Evolutionary conservation across 2,797 vertebrate genomes (phyloP).

Genomic region (Anguilla pacifica): DNA sequence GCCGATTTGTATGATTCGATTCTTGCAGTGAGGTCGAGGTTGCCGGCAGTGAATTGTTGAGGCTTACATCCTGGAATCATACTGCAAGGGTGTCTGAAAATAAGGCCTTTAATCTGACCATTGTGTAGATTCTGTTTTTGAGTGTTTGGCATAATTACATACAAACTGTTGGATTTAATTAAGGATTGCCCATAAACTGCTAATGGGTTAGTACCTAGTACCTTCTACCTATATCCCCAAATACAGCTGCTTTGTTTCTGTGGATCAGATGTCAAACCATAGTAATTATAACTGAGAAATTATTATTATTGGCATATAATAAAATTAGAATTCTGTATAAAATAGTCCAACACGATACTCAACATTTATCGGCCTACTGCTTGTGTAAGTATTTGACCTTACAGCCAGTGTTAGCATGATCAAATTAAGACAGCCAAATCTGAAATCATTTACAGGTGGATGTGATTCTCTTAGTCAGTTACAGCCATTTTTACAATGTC

Average conservation of each 20-base stretch:
- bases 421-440: background rate
- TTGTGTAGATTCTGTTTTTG: background rate
- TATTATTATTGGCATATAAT: too few relatives aligned
- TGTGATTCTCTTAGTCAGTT: background rate
- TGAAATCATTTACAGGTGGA: background rate
- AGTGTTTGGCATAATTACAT: background rate
- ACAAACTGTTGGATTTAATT: background rate
- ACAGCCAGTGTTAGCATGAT: background rate
- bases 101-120: background rate
- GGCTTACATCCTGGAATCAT: background rate
- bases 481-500: background rate
- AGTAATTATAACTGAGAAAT: too few relatives aligned
- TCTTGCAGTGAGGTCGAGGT: background rate
- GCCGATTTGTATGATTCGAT: background rate
- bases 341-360: background rate
- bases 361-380: background rate
- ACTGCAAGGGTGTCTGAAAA: background rate
- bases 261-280: background rate
- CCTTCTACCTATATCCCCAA: background rate
- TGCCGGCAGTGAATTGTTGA: background rate
- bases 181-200: background rate
- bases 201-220: background rate
- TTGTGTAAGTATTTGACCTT: background rate
- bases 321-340: too few relatives aligned
- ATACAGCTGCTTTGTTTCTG: background rate